Evolutionary conservation across 2,113 vertebrate genomes (phyloP), one percentile per base, ranked within the genome.

Genomic region (Gadus macrocephalus): DNA sequence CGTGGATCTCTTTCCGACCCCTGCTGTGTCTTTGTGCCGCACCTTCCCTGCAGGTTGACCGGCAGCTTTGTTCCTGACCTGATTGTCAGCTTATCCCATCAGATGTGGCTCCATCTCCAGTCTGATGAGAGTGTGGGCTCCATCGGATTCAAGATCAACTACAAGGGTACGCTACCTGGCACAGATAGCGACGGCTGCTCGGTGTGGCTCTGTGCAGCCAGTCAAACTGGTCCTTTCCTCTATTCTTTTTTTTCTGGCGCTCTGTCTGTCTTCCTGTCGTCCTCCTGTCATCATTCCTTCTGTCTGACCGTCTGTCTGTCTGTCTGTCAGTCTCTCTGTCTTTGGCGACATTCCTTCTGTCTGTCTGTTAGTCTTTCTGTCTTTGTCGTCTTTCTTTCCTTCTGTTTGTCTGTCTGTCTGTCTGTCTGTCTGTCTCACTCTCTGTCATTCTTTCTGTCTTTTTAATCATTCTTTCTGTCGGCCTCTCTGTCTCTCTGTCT

Each of bases 31-130:
- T 77, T 7, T 78, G 60, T 68, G 70, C 3, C 67, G 42, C 75
- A 56, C 28, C 22, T n/a, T 61, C 15, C 81, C 60, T 77, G 3
- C 83, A 99, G 96, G 75, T 91, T 99, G 86, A 97, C 96, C 0
- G 97, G 97, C 67, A 99, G 96, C 85, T 97, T 97, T 87, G 96
- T 98, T 60, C 97, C 97, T 58, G 97, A 98, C 86, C 87, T 99
- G 83, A 98, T 98, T 84, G 97, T 98, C 77, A 99, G 97, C 91
- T 95, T 97, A 93, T 96, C 92, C 76, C 95, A 90, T 88, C 97
- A 97, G 86, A 99, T 98, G 96, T 99, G 97, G 97, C 87, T 98
- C 64, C 96, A 99, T 74, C 94, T 99, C 68, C 96, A 98, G 87
- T 98, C 97, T 0, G 97, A 99, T 85, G 97, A 99, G 88, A 99